Conservation (phyloP, 2,113 vertebrate genomes). For the Triplophysa tibetana region DNA sequence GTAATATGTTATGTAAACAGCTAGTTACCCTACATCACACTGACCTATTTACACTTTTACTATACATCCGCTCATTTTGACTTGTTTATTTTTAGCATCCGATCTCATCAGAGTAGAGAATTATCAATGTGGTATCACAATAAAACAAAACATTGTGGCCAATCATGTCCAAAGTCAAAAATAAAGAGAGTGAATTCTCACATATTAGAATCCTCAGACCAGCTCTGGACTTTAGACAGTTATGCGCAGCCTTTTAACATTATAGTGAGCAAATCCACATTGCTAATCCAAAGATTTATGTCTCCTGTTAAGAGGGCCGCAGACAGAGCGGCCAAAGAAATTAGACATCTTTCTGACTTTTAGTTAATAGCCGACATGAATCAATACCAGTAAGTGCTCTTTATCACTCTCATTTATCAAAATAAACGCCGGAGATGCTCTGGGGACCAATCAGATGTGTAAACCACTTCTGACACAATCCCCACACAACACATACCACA, state of each 20-base stretch:
- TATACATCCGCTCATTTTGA: constrained; percentile 37
- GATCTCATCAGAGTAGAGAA: constrained; percentile 2
- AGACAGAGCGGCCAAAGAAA: constrained; percentile 54
- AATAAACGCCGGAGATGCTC: constrained; percentile 64
- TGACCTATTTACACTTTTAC: constrained; percentile 34
- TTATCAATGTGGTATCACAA: constrained; percentile 8
- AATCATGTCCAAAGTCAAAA: constrained; percentile 3
- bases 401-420: constrained; percentile 68
- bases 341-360: constrained; percentile 52
- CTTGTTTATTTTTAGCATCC: constrained; percentile 2
- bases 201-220: constrained; percentile 41
- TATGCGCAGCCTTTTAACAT: constrained; percentile 57
- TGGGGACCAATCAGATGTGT: constrained; percentile 65
- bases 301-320: constrained; percentile 56
- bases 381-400: constrained; percentile 71
- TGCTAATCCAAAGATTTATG: constrained; percentile 64
- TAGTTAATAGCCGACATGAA: constrained; percentile 67
- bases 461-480: constrained; percentile 55
- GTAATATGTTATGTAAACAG: constrained; percentile 22
- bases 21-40: background rate
- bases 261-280: constrained; percentile 62
- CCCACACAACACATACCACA: constrained; percentile 2
- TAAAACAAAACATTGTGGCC: background rate
- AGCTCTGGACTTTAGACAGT: constrained; percentile 48
- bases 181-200: no score